Conservation (phyloP, 2,113 vertebrate genomes). For the Mesitornis unicolor region DNA sequence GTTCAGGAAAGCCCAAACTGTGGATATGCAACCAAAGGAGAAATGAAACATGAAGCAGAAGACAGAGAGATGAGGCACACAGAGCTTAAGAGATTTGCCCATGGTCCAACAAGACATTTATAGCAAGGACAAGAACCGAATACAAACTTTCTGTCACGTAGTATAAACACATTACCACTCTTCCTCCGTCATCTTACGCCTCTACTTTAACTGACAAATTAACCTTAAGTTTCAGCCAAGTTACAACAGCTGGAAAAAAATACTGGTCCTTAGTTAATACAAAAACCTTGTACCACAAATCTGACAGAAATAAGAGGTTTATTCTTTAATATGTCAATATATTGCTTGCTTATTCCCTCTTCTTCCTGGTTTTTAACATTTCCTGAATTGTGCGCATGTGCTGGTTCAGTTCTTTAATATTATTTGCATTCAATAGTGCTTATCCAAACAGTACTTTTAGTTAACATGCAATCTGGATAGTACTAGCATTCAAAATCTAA, state of each 20-base stretch:
- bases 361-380: neutral
- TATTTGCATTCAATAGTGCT: constrained; percentile 18
- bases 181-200: neutral
- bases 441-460: constrained; percentile 44
- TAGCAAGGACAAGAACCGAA: neutral
- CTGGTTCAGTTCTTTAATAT: neutral
- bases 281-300: neutral
- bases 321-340: neutral
- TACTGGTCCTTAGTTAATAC: neutral
- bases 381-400: neutral
- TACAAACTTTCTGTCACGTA: neutral
- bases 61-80: neutral
- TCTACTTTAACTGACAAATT: constrained; percentile 11
- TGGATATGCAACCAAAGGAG: neutral
- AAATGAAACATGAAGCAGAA: constrained; percentile 1
- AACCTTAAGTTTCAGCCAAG: neutral
- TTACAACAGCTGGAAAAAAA: constrained; percentile 1
- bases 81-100: neutral
- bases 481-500: constrained; percentile 33
- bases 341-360: neutral
- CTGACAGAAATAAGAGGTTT: neutral
- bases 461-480: constrained; percentile 43
- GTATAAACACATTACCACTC: neutral
- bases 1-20: neutral
- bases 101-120: neutral